Evolutionary conservation across 2,797 vertebrate genomes (phyloP).

Genomic region (Phoxinus dragarum): DNA sequence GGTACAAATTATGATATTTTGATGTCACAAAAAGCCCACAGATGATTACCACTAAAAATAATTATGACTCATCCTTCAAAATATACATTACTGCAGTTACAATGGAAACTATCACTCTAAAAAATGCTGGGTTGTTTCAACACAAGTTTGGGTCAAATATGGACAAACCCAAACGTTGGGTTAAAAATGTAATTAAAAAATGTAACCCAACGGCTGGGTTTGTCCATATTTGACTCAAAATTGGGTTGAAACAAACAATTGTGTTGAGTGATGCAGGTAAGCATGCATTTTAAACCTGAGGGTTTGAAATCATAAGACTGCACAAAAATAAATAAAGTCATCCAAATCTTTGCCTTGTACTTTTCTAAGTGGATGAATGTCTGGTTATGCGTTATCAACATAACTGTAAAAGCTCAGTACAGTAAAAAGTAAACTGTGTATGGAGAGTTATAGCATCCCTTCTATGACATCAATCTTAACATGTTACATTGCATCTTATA

Average conservation of each 20-base stretch:
- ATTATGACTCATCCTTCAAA: not conserved
- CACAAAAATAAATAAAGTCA: not conserved
- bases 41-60: not conserved
- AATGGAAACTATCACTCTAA: not conserved
- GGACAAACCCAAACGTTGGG: no score
- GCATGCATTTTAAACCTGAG: not conserved
- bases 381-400: not conserved
- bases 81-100: not conserved
- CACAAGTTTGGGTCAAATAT: no score
- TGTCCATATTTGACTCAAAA: no score
- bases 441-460: not conserved
- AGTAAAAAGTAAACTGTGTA: not conserved
- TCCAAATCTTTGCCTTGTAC: not conserved
- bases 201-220: no score
- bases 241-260: no score
- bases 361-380: not conserved
- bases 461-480: not conserved
- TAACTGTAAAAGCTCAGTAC: not conserved
- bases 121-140: no score
- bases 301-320: not conserved
- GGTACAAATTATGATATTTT: not conserved
- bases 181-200: no score
- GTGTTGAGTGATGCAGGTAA: not conserved
- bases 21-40: not conserved
- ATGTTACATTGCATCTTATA: not conserved